Conservation (phyloP, 1,140 invertebrate genomes). For the Aethina tumida region DNA sequence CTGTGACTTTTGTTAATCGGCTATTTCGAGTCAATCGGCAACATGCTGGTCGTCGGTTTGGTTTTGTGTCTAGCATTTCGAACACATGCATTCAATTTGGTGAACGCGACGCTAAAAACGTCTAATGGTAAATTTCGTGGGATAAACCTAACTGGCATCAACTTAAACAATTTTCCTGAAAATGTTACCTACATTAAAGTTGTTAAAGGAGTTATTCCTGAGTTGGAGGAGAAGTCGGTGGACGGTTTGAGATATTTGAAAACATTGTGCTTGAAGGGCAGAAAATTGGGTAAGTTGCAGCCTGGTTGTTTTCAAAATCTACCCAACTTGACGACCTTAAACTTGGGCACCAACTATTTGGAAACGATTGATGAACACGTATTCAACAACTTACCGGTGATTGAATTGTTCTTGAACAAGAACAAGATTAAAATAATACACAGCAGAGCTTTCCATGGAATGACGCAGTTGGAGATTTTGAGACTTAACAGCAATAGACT, state of each 20-base stretch:
- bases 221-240: not conserved
- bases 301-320: slow-evolving; percentile 28
- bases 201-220: too few species aligned
- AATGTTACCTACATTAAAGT: too few species aligned
- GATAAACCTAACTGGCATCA: too few species aligned
- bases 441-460: slow-evolving; percentile 27
- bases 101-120: too few species aligned
- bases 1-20: too few species aligned
- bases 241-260: slow-evolving; percentile 8
- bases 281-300: slow-evolving; percentile 21
- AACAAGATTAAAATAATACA: slow-evolving; percentile 28
- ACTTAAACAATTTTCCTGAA: too few species aligned
- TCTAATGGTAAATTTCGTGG: too few species aligned
- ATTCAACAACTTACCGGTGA: slow-evolving; percentile 27
- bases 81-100: too few species aligned
- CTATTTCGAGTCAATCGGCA: too few species aligned
- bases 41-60: too few species aligned
- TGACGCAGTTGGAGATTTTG: slow-evolving; percentile 24
- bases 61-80: too few species aligned
- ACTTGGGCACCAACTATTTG: slow-evolving; percentile 26
- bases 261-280: slow-evolving; percentile 15
- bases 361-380: slow-evolving; percentile 24
- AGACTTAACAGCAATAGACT: slow-evolving; percentile 28
- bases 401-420: slow-evolving; percentile 23
- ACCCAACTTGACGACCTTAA: slow-evolving; percentile 21